Conservation (phyloP, 2,888 invertebrate species). For the Melinopterus prodromus region DNA sequence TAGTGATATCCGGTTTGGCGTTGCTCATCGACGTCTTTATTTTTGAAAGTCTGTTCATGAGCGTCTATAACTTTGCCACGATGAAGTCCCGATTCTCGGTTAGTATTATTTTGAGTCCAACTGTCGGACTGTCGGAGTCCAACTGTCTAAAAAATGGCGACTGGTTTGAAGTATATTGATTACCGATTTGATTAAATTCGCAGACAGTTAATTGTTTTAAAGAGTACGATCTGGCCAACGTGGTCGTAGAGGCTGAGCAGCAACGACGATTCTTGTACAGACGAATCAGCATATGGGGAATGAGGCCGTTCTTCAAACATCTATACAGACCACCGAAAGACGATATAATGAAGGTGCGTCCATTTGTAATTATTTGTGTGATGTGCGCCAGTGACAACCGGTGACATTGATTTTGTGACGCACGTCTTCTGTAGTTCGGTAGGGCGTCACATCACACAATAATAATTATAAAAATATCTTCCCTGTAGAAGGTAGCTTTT, state of each 20-base stretch:
- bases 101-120: slow-evolving; percentile 12
- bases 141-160: too few species aligned
- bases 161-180: neutral
- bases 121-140: too few species aligned
- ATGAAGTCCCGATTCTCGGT: slow-evolving; percentile 1
- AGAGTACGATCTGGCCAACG: slow-evolving; percentile 28
- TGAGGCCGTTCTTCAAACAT: slow-evolving; percentile 39
- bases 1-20: neutral
- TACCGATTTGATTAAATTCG: neutral
- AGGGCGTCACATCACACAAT: too few species aligned
- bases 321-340: slow-evolving; percentile 36
- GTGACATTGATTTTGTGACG: neutral
- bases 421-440: too few species aligned
- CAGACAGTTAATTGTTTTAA: slow-evolving; percentile 7
- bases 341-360: neutral
- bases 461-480: too few species aligned
- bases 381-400: neutral
- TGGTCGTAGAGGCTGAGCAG: slow-evolving; percentile 39
- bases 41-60: slow-evolving; percentile 40
- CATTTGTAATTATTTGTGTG: neutral
- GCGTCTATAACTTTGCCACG: slow-evolving; percentile 6
- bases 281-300: slow-evolving; percentile 34
- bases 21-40: slow-evolving; percentile 25
- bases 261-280: slow-evolving; percentile 39
- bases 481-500: too few species aligned